Percentiles rank a stretch among this genome's conserved stretches.
Evolutionary conservation across 2,797 vertebrate species (phyloP).

Genomic region (Hydrophis major): DNA sequence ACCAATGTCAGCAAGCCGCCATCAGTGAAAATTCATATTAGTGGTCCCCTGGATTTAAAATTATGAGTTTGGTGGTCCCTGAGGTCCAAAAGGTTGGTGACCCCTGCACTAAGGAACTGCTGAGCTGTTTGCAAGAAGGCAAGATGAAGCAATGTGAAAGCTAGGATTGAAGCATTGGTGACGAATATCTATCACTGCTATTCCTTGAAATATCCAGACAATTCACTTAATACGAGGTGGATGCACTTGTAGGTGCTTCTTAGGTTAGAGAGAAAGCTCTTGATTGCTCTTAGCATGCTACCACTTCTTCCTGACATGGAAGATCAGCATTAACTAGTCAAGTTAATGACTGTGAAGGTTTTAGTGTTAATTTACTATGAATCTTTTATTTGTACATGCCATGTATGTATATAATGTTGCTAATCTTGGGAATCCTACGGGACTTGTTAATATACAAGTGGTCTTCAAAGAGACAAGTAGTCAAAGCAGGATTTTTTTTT

Average conservation of each 20-base stretch:
- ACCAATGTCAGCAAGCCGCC: too few relatives aligned
- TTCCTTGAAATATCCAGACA: neutral
- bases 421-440: neutral
- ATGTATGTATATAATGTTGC: neutral
- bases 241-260: neutral
- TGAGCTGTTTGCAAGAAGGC: neutral
- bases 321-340: neutral
- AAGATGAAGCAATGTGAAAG: neutral
- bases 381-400: neutral
- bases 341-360: neutral
- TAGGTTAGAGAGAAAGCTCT: neutral
- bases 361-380: neutral
- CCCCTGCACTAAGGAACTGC: too few relatives aligned
- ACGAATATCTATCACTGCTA: too few relatives aligned
- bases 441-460: neutral
- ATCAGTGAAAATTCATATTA: too few relatives aligned
- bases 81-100: too few relatives aligned
- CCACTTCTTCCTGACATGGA: neutral
- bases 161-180: neutral
- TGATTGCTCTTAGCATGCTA: neutral
- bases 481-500: neutral
- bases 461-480: neutral
- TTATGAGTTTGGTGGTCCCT: too few relatives aligned
- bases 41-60: too few relatives aligned
- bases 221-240: neutral